Evolutionary conservation across 2,888 invertebrate species (phyloP).

Genomic region (Stratiomys singularior): DNA sequence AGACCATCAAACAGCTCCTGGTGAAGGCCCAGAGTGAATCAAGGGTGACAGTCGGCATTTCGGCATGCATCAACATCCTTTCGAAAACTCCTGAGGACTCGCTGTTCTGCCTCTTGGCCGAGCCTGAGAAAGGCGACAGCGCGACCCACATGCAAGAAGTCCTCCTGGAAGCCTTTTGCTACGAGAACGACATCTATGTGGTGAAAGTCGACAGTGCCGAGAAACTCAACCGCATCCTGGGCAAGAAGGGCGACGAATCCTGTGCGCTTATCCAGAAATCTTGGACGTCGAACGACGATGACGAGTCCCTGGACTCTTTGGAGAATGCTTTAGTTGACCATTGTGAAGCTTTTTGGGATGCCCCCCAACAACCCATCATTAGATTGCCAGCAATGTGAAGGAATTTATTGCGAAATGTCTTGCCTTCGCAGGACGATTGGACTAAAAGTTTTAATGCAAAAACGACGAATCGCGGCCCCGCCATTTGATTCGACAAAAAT

Average conservation of each 20-base stretch:
- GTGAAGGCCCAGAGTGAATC: constrained; percentile 62
- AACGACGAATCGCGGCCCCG: not conserved
- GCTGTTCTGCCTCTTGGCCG: constrained; percentile 76
- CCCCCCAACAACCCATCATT: constrained; percentile 72
- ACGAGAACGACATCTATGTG: constrained; percentile 80
- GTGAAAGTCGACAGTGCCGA: constrained; percentile 73
- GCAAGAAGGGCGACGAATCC: constrained; percentile 68
- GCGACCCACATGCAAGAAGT: constrained; percentile 84
- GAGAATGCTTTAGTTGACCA: constrained; percentile 74
- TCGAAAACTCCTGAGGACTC: constrained; percentile 69
- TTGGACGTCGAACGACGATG: constrained; percentile 67
- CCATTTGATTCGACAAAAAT: constrained; percentile 12
- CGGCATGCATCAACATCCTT: constrained; percentile 62
- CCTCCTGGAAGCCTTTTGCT: constrained; percentile 80
- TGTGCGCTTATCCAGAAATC: constrained; percentile 66
- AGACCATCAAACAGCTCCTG: constrained; percentile 62
- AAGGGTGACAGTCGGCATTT: constrained; percentile 64
- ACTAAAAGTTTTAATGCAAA: not conserved
- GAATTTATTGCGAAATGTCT: constrained; percentile 38
- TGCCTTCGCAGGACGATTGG: constrained; percentile 8
- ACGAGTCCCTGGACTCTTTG: constrained; percentile 69
- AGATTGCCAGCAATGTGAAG: constrained; percentile 74
- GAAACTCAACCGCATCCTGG: constrained; percentile 66
- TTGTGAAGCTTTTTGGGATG: constrained; percentile 74
- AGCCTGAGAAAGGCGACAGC: constrained; percentile 75